A percentile compares a stretch with the other conserved stretches of the same genome.
These are phyloP conservation scores for Planococcus citri DNA, from an alignment of 1,140 invertebrate species.

Conservation along the genomic window DNA sequence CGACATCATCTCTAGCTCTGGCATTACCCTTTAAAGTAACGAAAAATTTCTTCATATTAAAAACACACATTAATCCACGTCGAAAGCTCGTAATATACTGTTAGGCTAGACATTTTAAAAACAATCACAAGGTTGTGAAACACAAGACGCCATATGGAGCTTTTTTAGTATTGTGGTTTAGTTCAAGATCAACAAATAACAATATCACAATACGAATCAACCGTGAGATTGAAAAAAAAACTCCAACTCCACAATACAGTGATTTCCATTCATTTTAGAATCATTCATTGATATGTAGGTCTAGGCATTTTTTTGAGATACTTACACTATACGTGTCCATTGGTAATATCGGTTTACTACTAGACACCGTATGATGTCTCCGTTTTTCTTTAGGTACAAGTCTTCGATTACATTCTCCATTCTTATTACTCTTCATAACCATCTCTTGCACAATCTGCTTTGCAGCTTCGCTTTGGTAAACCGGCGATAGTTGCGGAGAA, in stretches of 20 bases:
- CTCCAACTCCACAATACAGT: no score
- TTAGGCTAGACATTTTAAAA: no score
- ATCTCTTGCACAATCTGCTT: constrained; percentile 73
- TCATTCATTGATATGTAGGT: no score
- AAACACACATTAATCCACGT: not conserved
- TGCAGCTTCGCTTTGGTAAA: constrained; percentile 73
- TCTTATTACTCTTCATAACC: constrained; percentile 29
- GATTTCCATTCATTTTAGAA: not conserved
- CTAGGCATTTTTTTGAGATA: not conserved
- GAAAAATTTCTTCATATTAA: constrained; percentile 11
- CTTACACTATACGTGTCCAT: constrained; percentile 18
- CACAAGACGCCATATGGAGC: not conserved
- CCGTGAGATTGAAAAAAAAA: no score
- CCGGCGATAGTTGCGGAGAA: constrained; percentile 36
- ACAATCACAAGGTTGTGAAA: no score
- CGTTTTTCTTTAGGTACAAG: constrained; percentile 65
- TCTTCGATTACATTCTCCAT: constrained; percentile 34
- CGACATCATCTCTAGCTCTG: constrained; percentile 65
- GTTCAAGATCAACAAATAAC: no score
- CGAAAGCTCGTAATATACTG: not conserved
- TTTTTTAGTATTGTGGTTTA: no score
- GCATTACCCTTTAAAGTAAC: not conserved
- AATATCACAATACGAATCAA: no score
- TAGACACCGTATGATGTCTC: constrained; percentile 75
- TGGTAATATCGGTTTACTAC: constrained; percentile 32